Evolutionary conservation across 1,140 invertebrate species (phyloP).

Genomic region (Gonatopus flavifemur): DNA sequence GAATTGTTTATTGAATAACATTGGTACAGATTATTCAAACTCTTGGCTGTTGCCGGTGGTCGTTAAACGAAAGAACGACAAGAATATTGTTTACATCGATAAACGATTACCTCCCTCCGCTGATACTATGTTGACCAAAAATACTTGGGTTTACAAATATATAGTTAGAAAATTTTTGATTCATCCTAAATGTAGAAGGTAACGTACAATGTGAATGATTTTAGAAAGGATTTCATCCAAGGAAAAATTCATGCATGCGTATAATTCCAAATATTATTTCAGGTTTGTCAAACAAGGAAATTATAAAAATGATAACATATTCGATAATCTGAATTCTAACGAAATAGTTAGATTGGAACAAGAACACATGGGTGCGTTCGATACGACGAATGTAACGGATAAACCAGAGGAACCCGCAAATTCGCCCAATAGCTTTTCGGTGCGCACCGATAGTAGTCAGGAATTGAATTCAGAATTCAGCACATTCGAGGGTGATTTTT

Average conservation of each 20-base stretch:
- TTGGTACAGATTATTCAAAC: slow-evolving; percentile 32
- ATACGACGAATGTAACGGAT: background rate
- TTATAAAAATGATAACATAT: slow-evolving; percentile 13
- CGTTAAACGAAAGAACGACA: slow-evolving; percentile 43
- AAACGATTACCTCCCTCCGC: slow-evolving; percentile 46
- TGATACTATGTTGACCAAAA: slow-evolving; percentile 44
- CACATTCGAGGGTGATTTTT: no score
- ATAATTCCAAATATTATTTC: background rate
- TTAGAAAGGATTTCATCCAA: no score
- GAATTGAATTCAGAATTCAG: no score
- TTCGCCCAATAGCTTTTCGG: no score
- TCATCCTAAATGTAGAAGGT: background rate
- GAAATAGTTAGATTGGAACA: slow-evolving; percentile 16
- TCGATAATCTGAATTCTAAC: slow-evolving; percentile 16
- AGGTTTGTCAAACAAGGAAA: slow-evolving; percentile 26
- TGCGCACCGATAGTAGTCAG: no score
- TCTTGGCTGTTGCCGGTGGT: slow-evolving; percentile 53
- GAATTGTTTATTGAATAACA: slow-evolving; percentile 50
- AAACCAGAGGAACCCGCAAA: no score
- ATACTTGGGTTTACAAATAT: slow-evolving; percentile 45
- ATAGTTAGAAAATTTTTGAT: slow-evolving; percentile 34
- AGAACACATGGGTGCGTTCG: slow-evolving; percentile 1
- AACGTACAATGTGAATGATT: background rate
- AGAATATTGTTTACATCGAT: slow-evolving; percentile 54
- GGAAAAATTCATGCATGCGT: background rate